phyloP scores from a whole-genome alignment of 2,797 vertebrate genomes.

The Protonibea diacanthus region DNA sequence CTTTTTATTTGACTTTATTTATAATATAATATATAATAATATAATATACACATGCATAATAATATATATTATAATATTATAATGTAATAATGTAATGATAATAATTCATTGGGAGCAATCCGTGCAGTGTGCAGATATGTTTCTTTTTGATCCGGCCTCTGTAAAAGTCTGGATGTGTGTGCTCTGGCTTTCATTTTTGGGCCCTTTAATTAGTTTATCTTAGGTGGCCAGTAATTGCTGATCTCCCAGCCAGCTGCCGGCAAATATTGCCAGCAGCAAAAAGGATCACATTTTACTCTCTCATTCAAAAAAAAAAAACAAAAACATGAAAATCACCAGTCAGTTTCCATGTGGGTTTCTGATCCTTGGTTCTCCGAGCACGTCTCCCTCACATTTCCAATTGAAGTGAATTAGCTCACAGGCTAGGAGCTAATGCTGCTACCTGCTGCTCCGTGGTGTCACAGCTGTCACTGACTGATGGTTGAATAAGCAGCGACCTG shows the following conservation, averaged over 20 bases:
- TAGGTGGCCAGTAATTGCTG: not conserved
- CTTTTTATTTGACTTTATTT: too few species aligned
- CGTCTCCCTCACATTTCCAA: not conserved
- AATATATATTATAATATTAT: too few species aligned
- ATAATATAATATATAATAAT: too few species aligned
- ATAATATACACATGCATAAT: too few species aligned
- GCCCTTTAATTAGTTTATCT: not conserved
- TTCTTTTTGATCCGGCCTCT: too few species aligned
- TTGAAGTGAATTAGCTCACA: not conserved
- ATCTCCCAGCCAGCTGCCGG: constrained; percentile 1
- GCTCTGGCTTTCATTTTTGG: too few species aligned
- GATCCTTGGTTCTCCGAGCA: not conserved
- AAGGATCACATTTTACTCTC: not conserved
- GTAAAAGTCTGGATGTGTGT: too few species aligned
- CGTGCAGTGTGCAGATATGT: not conserved
- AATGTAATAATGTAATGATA: too few species aligned
- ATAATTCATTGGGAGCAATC: not conserved
- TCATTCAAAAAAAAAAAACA: too few species aligned
- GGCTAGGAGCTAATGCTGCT: constrained; percentile 28
- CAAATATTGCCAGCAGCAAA: not conserved
- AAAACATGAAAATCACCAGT: too few species aligned
- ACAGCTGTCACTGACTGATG: not conserved
- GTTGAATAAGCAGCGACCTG: not conserved
- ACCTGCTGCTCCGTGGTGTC: constrained; percentile 21
- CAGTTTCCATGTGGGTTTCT: not conserved